Evolutionary conservation across 2,888 invertebrate species (phyloP).

Genomic region (Anarsia innoxiella): DNA sequence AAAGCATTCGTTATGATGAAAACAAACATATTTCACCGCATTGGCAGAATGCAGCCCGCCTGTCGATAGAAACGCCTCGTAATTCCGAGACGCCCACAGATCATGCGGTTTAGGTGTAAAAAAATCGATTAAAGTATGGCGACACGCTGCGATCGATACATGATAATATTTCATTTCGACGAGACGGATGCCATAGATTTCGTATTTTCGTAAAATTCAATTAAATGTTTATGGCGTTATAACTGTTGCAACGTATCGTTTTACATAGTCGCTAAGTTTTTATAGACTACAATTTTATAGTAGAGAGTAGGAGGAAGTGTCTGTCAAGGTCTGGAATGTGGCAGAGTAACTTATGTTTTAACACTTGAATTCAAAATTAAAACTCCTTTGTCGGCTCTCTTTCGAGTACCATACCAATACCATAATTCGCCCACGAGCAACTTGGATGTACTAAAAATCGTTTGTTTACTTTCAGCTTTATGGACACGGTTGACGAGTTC

Average conservation of each 20-base stretch:
- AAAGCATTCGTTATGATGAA: slow-evolving; percentile 57
- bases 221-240: slow-evolving; percentile 60
- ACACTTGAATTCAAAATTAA: no score
- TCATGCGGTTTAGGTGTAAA: slow-evolving; percentile 73
- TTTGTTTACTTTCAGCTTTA: slow-evolving; percentile 61
- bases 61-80: slow-evolving; percentile 67
- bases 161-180: slow-evolving; percentile 67
- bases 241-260: slow-evolving; percentile 55
- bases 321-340: slow-evolving; percentile 34
- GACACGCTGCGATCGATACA: slow-evolving; percentile 72
- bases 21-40: slow-evolving; percentile 69
- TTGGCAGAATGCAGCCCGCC: slow-evolving; percentile 43
- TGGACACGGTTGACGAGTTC: slow-evolving; percentile 54
- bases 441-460: slow-evolving; percentile 25
- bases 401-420: no score
- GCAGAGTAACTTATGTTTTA: slow-evolving; percentile 34
- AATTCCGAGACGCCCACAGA: slow-evolving; percentile 63
- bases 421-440: slow-evolving; percentile 12
- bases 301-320: slow-evolving; percentile 37
- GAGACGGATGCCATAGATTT: slow-evolving; percentile 59
- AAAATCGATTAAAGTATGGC: slow-evolving; percentile 72
- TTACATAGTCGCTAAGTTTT: slow-evolving; percentile 52
- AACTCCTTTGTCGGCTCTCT: background rate
- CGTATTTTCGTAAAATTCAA: slow-evolving; percentile 67
- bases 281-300: slow-evolving; percentile 29